A percentile compares a stretch with the other conserved stretches of the same genome.
phyloP scores from a whole-genome alignment of 2,113 vertebrate genomes.

The Callorhinus ursinus region DNA sequence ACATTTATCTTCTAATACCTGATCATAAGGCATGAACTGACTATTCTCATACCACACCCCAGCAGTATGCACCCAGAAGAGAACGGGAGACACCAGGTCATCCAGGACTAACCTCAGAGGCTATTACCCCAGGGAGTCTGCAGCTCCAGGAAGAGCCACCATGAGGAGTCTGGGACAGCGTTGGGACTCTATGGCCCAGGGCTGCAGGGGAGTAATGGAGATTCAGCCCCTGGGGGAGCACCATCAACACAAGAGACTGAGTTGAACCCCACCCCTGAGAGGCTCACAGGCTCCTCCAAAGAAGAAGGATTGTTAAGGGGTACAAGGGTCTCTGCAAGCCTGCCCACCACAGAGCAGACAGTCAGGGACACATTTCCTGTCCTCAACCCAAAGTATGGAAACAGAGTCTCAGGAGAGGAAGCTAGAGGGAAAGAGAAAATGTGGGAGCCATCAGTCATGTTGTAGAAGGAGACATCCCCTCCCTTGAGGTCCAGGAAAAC shows the following conservation, averaged over 20 bases:
- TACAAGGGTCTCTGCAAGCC: too few relatives aligned
- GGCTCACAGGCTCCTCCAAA: background rate
- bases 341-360: too few relatives aligned
- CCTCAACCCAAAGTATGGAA: slow-evolving; percentile 83
- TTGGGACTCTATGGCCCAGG: rapidly evolving
- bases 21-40: background rate
- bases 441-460: slow-evolving; percentile 83
- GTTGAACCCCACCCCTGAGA: background rate
- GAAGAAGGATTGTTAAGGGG: background rate
- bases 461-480: slow-evolving; percentile 86
- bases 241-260: background rate
- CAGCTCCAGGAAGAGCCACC: background rate
- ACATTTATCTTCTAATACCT: background rate
- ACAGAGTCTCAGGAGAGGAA: slow-evolving; percentile 83
- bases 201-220: rapidly evolving
- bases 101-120: rapidly evolving
- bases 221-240: rapidly evolving
- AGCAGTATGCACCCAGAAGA: background rate
- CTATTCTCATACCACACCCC: background rate
- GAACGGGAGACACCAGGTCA: rapidly evolving
- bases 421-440: slow-evolving; percentile 84
- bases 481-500: slow-evolving; percentile 85
- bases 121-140: background rate
- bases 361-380: background rate
- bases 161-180: background rate